These are phyloP conservation scores for Callorhinus ursinus DNA, from an alignment of 2,113 vertebrate genomes.

Conservation along the genomic window DNA sequence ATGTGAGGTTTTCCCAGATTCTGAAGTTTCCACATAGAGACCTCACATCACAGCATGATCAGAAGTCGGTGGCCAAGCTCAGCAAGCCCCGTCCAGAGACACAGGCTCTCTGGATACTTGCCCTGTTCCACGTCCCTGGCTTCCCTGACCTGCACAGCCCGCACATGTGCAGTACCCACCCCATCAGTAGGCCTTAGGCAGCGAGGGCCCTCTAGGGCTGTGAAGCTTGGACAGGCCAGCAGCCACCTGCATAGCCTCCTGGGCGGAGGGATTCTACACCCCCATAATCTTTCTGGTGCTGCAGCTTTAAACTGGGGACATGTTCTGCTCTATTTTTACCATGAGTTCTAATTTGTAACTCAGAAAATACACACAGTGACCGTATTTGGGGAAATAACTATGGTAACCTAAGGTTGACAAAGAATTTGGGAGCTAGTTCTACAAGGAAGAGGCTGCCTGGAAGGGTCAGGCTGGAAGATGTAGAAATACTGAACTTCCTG, in stretches of 20 bases:
- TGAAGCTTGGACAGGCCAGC: not conserved
- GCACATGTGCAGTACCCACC: not conserved
- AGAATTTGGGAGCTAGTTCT: not conserved
- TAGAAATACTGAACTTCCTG: conserved; percentile 11
- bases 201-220: not conserved
- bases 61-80: not conserved
- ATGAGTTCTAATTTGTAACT: not conserved
- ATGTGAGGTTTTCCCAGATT: not conserved
- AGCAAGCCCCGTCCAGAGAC: not conserved
- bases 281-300: not conserved
- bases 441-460: not conserved
- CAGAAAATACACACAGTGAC: not conserved
- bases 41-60: not conserved
- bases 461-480: not conserved
- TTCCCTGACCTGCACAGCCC: not conserved
- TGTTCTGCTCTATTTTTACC: not conserved
- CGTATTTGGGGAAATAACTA: not conserved
- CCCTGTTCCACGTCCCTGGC: not conserved
- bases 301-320: not conserved
- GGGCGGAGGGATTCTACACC: not conserved
- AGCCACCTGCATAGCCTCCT: not conserved
- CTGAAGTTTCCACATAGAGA: not conserved
- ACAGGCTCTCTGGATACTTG: not conserved
- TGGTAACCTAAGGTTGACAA: not conserved
- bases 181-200: not conserved